Evolutionary conservation across 2,797 vertebrate species (phyloP).

Genomic region (Columba guinea): DNA sequence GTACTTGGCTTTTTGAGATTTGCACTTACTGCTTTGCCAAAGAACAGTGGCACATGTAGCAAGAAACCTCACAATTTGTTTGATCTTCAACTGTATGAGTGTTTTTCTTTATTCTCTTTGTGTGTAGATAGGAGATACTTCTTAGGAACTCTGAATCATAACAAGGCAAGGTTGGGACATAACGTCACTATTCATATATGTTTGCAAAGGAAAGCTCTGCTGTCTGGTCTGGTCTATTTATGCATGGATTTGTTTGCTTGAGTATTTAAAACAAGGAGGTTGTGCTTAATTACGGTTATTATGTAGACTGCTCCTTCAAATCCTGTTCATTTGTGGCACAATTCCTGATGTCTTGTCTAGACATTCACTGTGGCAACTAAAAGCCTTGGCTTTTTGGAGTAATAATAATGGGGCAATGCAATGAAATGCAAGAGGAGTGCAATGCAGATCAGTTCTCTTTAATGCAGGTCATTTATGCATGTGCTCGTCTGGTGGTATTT

Average conservation of each 20-base stretch:
- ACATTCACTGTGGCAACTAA: not conserved
- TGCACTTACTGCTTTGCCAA: not conserved
- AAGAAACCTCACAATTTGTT: not conserved
- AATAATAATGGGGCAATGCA: not conserved
- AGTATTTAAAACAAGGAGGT: not conserved
- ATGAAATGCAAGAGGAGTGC: not conserved
- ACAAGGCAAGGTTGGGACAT: fast-evolving
- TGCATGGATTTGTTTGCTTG: fast-evolving
- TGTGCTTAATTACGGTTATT: not conserved
- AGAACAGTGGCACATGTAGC: fast-evolving
- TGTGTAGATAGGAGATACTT: not conserved
- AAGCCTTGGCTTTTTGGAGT: not conserved
- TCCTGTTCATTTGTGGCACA: fast-evolving
- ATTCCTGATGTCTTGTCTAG: not conserved
- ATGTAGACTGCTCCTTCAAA: not conserved
- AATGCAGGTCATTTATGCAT: not conserved
- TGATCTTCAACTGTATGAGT: fast-evolving
- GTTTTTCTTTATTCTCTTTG: not conserved
- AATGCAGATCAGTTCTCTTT: not conserved
- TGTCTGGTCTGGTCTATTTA: not conserved
- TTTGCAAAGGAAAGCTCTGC: not conserved
- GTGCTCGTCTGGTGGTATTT: not conserved
- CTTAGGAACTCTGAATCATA: not conserved
- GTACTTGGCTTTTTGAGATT: not conserved
- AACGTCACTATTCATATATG: not conserved